phyloP scores from a whole-genome alignment of 2,888 invertebrate species.

The Syritta pipiens region DNA sequence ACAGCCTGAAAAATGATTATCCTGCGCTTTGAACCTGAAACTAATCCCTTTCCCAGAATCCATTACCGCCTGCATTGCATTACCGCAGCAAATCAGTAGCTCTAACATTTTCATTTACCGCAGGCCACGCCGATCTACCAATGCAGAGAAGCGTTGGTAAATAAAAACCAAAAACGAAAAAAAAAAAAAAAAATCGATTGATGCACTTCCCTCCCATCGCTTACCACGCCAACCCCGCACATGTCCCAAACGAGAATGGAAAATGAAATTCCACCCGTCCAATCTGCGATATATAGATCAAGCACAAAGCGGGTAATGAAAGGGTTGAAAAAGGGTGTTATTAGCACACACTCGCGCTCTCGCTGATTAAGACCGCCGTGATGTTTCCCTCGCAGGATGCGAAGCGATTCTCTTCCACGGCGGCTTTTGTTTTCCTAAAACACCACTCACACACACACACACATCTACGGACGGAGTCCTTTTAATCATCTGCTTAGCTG shows the following conservation, averaged over 20 bases:
- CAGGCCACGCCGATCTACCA: too few relatives aligned
- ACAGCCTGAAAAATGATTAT: too few relatives aligned
- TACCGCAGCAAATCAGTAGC: too few relatives aligned
- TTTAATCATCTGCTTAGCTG: slow-evolving; percentile 32
- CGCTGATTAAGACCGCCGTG: slow-evolving; percentile 32
- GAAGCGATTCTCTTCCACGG: slow-evolving; percentile 36
- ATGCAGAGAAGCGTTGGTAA: not conserved
- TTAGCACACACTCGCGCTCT: slow-evolving; percentile 51
- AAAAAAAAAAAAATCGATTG: slow-evolving; percentile 1
- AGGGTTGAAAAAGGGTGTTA: slow-evolving; percentile 68
- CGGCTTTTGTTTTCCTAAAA: slow-evolving; percentile 35
- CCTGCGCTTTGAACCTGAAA: too few relatives aligned
- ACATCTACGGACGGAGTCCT: too few relatives aligned
- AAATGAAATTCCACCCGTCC: slow-evolving; percentile 25
- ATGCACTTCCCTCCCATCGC: slow-evolving; percentile 2
- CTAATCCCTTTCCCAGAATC: too few relatives aligned
- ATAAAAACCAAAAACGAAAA: too few relatives aligned
- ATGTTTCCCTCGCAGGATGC: slow-evolving; percentile 7
- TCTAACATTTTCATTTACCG: too few relatives aligned
- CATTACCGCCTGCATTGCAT: too few relatives aligned
- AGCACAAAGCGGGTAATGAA: slow-evolving; percentile 38
- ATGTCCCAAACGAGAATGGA: slow-evolving; percentile 35
- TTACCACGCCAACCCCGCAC: not conserved
- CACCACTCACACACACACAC: too few relatives aligned
- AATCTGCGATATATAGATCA: slow-evolving; percentile 15